These are phyloP conservation scores for Rhingia rostrata DNA, from an alignment of 2,888 invertebrate species.

Conservation along the genomic window DNA sequence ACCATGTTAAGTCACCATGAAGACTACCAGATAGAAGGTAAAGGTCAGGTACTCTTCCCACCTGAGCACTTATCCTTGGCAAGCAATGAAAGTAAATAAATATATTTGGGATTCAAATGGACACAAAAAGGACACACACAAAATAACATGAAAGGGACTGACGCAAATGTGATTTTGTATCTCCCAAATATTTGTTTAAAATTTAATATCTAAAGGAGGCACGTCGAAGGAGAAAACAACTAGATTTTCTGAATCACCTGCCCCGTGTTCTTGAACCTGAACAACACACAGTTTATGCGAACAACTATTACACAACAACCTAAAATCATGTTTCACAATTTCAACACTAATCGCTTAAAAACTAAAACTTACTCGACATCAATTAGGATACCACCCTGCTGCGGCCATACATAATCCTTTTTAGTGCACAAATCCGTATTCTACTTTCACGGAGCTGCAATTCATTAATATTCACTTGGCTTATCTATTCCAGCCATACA, in stretches of 20 bases:
- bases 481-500: neutral
- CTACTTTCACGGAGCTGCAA: neutral
- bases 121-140: neutral
- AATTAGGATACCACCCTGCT: conserved; percentile 11
- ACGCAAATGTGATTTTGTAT: neutral
- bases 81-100: conserved; percentile 19
- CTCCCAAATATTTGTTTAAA: neutral
- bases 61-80: conserved; percentile 28
- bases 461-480: no score
- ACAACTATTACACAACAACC: neutral
- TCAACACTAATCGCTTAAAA: neutral
- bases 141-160: conserved; percentile 1
- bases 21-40: neutral
- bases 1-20: conserved; percentile 3
- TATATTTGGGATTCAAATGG: conserved; percentile 9
- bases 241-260: neutral
- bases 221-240: neutral
- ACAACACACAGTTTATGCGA: neutral
- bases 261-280: conserved; percentile 48
- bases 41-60: conserved; percentile 47
- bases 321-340: neutral
- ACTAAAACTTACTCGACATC: conserved; percentile 39
- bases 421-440: conserved; percentile 37
- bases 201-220: no score
- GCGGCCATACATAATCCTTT: conserved; percentile 30